Base-by-base conservation (phyloP, 2,888 invertebrate species). In the Cynaeus angustus region DNA sequence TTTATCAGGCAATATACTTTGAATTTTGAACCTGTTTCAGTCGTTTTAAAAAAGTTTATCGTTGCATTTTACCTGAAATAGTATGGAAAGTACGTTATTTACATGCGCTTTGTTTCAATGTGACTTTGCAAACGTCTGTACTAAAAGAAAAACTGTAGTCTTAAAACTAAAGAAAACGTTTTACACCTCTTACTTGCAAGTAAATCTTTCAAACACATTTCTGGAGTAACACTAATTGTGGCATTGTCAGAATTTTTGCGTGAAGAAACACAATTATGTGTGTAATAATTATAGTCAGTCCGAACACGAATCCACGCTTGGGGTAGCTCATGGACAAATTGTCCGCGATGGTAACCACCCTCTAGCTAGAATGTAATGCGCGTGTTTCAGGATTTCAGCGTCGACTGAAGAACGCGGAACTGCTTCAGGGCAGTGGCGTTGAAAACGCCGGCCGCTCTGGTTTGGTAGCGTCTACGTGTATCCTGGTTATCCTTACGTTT, bases 371-470 rank as follows among this genome's bases (percentile, higher is more conserved):
- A 37, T 38, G 66, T 41, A 67, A 50, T 67, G 66, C 66, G 66
- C 66, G 66, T 67, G 66, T 67, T 67, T 67, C 66, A 59, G 66
- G 59, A 59, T 59, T 59, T 67, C 59, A 67, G 66, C 59, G 52
- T 30, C 52, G 46, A 43, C 58, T 52, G 52, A 67, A 67, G 66
- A 67, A 67, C 66, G 46, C 66, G 66, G 66, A 67, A 67, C 59
- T 59, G 52, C 50, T 58, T 38, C 26, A 28, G 59, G 59, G 58
- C 52, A 69, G 69, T 65, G 65, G 56, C 58, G 69, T 16, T 65
- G 69, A 65, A 69, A 69, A 59, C 69, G 58, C 43, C 65, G 59
- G 41, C 26, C 64, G 64, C 52, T 56, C 41, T 56, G 55, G 43
- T 46, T 59, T 43, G 56, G 45, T 30, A n/a, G 56, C 41, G 33